Base-by-base conservation (phyloP, 2,797 vertebrate genomes). In the Rousettus madagascariensis region DNA sequence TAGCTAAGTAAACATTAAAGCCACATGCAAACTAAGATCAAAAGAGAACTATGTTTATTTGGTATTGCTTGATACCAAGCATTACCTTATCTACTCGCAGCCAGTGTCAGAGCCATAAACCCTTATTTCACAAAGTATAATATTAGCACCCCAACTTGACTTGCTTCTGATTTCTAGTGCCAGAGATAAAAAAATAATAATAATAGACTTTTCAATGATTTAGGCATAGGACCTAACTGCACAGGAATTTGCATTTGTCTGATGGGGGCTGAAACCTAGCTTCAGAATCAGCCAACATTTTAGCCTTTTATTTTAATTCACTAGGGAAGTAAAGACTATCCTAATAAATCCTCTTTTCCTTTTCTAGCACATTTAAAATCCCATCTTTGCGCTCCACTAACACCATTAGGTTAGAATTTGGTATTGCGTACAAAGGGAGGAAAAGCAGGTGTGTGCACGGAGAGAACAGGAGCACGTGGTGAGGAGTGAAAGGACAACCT, bases 301-400 rank as follows among this genome's bases (percentile, higher is more conserved):
- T 96, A 97, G 96, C 83, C 65, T 95, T 97, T 68, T 97, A 0
- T 92, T 96, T 97, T 96, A 94, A 90, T 97, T 96, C 61, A 80
- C 61, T 86, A 49, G 1, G 91, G 84, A 97, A 97, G 84, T 94
- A 90, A 46, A 97, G 89, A 93, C 61, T 65, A 93, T 78, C 87
- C 86, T 83, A 95, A 97, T 95, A 98, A 98, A 98, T 97, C 85
- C 77, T 96, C 61, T 83, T 82, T 96, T 57, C 77, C 19, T 2
- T 53, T 82, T 57, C 66, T 85, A 95, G 36, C 77, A 93, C 84
- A 96, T 91, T 97, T 97, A 96, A 98, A 98, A 89, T 91, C 63
- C 91, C 95, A 91, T 24, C 96, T 97, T 98, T 96, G 95, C 97
- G 97, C 97, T 97, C 95, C 96, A 95, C 80, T 97, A 94, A 95